phyloP scores from a whole-genome alignment of 37 sponge, comb jelly and placozoan genomes.

The Hormiphora californensis region DNA sequence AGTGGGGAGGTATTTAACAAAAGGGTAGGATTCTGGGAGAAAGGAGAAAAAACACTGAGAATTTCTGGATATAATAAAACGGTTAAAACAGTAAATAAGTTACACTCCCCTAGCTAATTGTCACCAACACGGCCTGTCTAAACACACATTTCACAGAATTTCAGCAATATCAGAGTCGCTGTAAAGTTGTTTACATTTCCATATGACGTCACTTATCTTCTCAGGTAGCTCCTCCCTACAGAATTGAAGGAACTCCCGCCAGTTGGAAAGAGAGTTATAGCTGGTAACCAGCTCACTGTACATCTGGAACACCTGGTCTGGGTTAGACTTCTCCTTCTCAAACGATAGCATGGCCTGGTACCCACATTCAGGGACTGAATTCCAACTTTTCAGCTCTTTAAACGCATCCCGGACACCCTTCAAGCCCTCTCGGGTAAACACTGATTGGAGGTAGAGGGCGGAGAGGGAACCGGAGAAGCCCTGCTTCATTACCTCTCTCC shows the following conservation, averaged over 20 bases:
- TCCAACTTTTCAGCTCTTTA: background rate
- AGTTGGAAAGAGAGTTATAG: background rate
- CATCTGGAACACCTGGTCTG: background rate
- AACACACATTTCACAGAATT: no score
- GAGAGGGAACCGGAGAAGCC: background rate
- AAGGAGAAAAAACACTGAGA: no score
- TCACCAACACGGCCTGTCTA: no score
- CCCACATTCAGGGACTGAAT: background rate
- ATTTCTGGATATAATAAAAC: no score
- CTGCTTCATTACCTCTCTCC: background rate
- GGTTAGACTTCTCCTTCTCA: background rate
- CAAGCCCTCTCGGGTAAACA: background rate
- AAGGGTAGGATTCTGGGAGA: no score
- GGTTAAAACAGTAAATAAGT: no score
- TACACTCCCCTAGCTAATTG: no score
- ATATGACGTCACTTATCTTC: background rate
- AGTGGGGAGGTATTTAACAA: no score
- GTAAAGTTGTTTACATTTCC: constrained; percentile 1
- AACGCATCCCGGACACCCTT: background rate
- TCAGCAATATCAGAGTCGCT: no score
- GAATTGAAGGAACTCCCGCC: background rate
- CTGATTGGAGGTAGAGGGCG: background rate
- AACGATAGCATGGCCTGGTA: background rate
- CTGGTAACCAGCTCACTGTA: background rate
- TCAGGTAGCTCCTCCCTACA: constrained; percentile 3